phyloP scores from a whole-genome alignment of 2,797 vertebrate genomes.

The Lepidocolaptes lacrymiger region DNA sequence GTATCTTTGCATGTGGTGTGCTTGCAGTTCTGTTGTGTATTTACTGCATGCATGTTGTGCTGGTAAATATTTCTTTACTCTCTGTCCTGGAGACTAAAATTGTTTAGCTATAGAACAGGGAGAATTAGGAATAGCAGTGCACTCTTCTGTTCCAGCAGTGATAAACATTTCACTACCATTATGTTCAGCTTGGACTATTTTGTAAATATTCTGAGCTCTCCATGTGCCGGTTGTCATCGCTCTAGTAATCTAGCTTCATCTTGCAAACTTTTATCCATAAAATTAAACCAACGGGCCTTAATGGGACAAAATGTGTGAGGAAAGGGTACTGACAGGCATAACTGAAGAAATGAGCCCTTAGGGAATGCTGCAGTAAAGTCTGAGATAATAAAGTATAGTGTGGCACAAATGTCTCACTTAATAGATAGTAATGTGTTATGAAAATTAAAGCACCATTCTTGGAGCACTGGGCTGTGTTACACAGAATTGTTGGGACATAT shows the following conservation, averaged over 20 bases:
- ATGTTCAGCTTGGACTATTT: constrained; percentile 14
- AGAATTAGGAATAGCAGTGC: neutral
- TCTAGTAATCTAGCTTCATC: neutral
- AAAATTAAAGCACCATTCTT: neutral
- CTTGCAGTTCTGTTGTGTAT: neutral
- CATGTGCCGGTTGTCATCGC: neutral
- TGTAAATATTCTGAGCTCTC: constrained; percentile 8
- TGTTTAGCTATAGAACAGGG: neutral
- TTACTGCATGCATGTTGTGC: neutral
- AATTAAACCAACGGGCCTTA: neutral
- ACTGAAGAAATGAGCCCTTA: neutral
- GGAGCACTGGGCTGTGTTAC: neutral
- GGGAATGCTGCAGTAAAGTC: neutral
- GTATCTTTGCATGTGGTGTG: neutral
- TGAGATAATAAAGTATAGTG: neutral
- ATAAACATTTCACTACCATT: constrained; percentile 33
- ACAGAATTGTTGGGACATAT: neutral
- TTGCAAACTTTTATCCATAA: constrained; percentile 8
- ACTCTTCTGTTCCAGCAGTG: neutral
- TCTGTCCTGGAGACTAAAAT: neutral
- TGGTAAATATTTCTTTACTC: constrained; percentile 10
- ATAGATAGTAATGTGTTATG: neutral
- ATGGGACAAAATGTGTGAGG: neutral
- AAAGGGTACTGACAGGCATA: neutral
- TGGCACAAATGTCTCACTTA: neutral